Evolutionary conservation across 2,888 invertebrate genomes (phyloP).

Genomic region (Chesias legatella): DNA sequence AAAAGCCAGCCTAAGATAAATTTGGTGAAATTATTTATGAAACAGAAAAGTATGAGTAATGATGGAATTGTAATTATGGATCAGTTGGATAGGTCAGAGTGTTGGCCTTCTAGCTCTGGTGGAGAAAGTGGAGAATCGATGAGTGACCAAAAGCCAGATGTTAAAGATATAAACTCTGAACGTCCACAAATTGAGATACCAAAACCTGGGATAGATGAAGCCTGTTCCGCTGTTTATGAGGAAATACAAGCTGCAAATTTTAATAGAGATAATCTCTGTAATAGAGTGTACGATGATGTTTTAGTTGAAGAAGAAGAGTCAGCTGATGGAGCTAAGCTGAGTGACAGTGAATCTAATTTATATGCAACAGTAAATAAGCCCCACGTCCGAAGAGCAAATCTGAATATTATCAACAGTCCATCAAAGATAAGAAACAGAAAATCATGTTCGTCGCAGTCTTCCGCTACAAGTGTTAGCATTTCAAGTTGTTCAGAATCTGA

Average conservation of each 20-base stretch:
- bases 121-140: conserved; percentile 82
- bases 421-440: conserved; percentile 63
- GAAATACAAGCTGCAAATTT: conserved; percentile 57
- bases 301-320: conserved; percentile 71
- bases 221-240: conserved; percentile 58
- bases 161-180: conserved; percentile 45
- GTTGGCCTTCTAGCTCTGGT: conserved; percentile 86
- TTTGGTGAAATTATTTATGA: conserved; percentile 93
- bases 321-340: conserved; percentile 63
- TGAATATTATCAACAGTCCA: conserved; percentile 78
- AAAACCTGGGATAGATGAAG: conserved; percentile 73
- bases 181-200: conserved; percentile 78
- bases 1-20: conserved; percentile 85
- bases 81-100: conserved; percentile 86
- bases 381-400: conserved; percentile 65
- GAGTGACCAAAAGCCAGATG: conserved; percentile 65
- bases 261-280: too few relatives aligned
- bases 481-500: conserved; percentile 79
- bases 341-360: conserved; percentile 65
- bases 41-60: conserved; percentile 91
- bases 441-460: conserved; percentile 72
- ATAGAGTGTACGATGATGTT: conserved; percentile 71
- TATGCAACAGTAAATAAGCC: conserved; percentile 75
- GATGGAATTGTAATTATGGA: conserved; percentile 88
- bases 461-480: conserved; percentile 75